These are phyloP conservation scores for Cynaeus angustus DNA, from an alignment of 2,888 invertebrate species.

Conservation along the genomic window DNA sequence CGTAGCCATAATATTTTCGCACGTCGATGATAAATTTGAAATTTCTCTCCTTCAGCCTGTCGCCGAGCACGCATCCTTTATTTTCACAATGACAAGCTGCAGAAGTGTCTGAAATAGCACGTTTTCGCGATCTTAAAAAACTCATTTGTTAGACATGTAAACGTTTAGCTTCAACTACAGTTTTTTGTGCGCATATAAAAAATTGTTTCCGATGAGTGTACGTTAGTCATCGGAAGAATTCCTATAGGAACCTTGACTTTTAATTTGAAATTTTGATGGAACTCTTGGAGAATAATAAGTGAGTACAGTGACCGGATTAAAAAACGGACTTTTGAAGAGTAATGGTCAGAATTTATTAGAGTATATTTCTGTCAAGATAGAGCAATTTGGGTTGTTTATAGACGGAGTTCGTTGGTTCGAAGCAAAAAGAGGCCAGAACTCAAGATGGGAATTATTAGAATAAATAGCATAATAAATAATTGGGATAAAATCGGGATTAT, in stretches of 20 bases:
- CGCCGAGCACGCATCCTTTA: neutral
- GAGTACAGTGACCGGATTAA: conserved; percentile 7
- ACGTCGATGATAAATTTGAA: neutral
- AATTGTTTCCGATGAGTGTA: neutral
- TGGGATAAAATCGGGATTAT: no score
- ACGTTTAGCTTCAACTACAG: no score
- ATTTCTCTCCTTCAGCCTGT: neutral
- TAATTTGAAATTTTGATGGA: neutral
- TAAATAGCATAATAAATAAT: no score
- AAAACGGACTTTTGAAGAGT: conserved; percentile 4
- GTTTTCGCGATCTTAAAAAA: no score
- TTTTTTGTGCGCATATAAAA: no score
- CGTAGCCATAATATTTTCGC: neutral
- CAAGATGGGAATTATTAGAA: no score
- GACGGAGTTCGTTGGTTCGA: conserved; percentile 2
- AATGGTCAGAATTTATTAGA: conserved; percentile 1
- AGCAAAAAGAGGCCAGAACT: neutral
- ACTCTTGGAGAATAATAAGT: conserved; percentile 10
- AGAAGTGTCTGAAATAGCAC: neutral
- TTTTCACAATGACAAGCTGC: neutral
- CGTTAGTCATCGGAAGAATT: neutral
- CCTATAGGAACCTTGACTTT: neutral
- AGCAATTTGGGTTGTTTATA: conserved; percentile 2
- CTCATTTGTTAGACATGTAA: no score
- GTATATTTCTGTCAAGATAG: conserved; percentile 1